phyloP scores from a whole-genome alignment of 2,797 vertebrate genomes.

The Streptopelia turtur region DNA sequence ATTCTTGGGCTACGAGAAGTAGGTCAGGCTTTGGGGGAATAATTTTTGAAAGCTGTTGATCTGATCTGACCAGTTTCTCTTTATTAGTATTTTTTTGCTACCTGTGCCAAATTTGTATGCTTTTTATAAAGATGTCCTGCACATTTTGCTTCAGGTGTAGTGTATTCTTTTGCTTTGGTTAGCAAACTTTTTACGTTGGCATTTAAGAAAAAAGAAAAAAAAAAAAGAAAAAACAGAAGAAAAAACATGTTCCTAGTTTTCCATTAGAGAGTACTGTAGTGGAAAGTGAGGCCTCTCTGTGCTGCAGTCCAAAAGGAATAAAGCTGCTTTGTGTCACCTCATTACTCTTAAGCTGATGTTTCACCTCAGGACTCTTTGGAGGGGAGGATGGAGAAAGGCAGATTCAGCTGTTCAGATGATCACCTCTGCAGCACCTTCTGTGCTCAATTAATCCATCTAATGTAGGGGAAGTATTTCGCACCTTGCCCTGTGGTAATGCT shows the following conservation, averaged over 20 bases:
- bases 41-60: slow-evolving; percentile 31
- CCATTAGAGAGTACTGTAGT: slow-evolving; percentile 46
- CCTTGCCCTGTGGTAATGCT: not conserved
- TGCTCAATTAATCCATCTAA: not conserved
- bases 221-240: too few relatives aligned
- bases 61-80: slow-evolving; percentile 1
- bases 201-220: not conserved
- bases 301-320: slow-evolving; percentile 62
- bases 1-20: slow-evolving; percentile 62
- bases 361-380: not conserved
- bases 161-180: not conserved
- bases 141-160: not conserved
- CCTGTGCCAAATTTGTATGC: not conserved
- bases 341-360: slow-evolving; percentile 55
- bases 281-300: slow-evolving; percentile 58
- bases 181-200: not conserved
- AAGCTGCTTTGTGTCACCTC: slow-evolving; percentile 71
- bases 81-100: not conserved
- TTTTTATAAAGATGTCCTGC: not conserved
- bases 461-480: not conserved
- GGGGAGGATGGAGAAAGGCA: not conserved
- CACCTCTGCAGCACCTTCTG: not conserved
- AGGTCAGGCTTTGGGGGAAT: slow-evolving; percentile 66
- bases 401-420: not conserved
- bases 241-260: slow-evolving; percentile 10